phyloP scores from a whole-genome alignment of 1,140 invertebrate genomes.

The Halyomorpha halys region DNA sequence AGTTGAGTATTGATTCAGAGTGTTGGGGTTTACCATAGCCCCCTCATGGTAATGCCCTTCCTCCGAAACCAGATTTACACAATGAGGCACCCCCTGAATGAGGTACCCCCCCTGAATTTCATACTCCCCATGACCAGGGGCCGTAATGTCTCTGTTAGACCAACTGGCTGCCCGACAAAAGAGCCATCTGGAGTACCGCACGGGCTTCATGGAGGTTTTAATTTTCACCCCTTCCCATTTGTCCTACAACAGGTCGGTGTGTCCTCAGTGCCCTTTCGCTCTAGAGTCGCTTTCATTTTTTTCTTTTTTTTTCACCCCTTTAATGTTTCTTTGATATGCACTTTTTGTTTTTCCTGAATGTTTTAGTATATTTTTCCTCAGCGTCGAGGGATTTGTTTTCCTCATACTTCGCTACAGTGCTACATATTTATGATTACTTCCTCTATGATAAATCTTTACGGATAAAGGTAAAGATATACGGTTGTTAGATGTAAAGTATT shows the following conservation, averaged over 20 bases:
- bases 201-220: background rate
- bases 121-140: slow-evolving; percentile 3
- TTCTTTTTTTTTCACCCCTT: background rate
- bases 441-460: too few species aligned
- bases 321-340: background rate
- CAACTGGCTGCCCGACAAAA: background rate
- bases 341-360: background rate
- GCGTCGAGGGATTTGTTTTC: too few species aligned
- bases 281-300: background rate
- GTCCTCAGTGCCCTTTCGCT: background rate
- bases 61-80: slow-evolving; percentile 11
- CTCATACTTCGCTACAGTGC: too few species aligned
- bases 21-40: slow-evolving; percentile 18
- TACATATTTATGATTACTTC: too few species aligned
- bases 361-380: too few species aligned
- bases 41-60: slow-evolving; percentile 13
- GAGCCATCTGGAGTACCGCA: slow-evolving; percentile 11
- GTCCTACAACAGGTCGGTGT: slow-evolving; percentile 5
- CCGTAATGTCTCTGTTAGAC: slow-evolving; percentile 10
- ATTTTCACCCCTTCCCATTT: slow-evolving; percentile 11
- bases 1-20: slow-evolving; percentile 16
- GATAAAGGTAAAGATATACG: too few species aligned
- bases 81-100: background rate
- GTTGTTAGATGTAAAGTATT: too few species aligned
- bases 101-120: background rate